Evolutionary conservation across 2,113 vertebrate species (phyloP).

Genomic region (Pseudois nayaur): DNA sequence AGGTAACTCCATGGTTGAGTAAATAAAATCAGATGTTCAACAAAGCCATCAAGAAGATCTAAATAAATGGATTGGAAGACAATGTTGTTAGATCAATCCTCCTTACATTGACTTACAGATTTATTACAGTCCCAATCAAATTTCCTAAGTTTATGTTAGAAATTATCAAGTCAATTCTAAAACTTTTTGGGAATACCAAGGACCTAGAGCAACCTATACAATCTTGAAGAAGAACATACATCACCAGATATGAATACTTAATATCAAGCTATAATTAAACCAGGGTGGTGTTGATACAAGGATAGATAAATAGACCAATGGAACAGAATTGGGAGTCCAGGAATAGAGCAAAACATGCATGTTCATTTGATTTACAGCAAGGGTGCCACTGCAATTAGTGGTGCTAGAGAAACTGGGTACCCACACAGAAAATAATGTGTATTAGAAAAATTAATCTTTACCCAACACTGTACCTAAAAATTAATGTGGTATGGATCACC

Average conservation of each 20-base stretch:
- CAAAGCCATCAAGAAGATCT: neutral
- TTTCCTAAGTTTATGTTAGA: neutral
- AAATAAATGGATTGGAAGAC: neutral
- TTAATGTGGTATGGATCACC: neutral
- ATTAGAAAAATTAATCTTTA: neutral
- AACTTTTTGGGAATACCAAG: neutral
- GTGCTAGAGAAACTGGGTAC: neutral
- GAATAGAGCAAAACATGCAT: neutral
- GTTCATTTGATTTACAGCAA: neutral
- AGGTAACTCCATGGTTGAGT: neutral
- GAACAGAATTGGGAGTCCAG: neutral
- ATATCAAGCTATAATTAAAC: neutral
- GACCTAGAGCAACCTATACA: neutral
- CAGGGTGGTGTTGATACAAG: neutral
- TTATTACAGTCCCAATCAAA: neutral
- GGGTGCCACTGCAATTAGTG: neutral
- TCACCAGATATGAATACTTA: neutral
- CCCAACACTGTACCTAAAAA: neutral
- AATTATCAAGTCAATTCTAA: conserved; percentile 1
- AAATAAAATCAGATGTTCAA: neutral
- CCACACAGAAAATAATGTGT: neutral
- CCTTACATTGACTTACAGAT: neutral
- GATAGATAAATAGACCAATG: neutral
- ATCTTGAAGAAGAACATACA: neutral
- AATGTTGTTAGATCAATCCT: neutral